Evolutionary conservation across 1,140 invertebrate species (phyloP).

Genomic region (Euglossa dilemma): DNA sequence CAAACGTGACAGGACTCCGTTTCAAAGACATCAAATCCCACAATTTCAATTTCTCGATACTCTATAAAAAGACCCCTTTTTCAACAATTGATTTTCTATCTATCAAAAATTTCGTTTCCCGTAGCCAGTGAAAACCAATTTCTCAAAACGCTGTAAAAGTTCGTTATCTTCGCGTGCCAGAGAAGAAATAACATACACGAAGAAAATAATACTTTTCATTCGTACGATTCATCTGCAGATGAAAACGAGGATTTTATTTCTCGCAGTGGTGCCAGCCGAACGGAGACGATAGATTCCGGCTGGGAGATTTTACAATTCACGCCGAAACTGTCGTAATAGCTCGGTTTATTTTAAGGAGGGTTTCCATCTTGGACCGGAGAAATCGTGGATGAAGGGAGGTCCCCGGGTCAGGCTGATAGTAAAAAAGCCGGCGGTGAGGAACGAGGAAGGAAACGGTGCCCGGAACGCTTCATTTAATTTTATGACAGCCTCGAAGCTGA

Average conservation of each 20-base stretch:
- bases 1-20: too few species aligned
- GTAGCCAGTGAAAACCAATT: too few species aligned
- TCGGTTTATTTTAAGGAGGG: neutral
- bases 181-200: too few species aligned
- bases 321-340: neutral
- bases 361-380: neutral
- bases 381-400: neutral
- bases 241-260: neutral
- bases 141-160: too few species aligned
- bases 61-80: too few species aligned
- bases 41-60: too few species aligned
- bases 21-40: too few species aligned
- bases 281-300: neutral
- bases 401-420: constrained; percentile 7
- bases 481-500: constrained; percentile 53
- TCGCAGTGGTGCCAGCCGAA: neutral
- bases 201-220: too few species aligned
- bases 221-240: too few species aligned
- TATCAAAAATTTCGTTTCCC: too few species aligned
- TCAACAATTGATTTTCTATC: too few species aligned
- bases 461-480: constrained; percentile 61
- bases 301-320: neutral
- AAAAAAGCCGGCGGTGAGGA: constrained; percentile 32
- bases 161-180: too few species aligned
- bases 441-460: constrained; percentile 48